Evolutionary conservation across 2,888 invertebrate species (phyloP), one percentile per base, ranked within the genome.

Genomic region (Yponomeuta malinellus): DNA sequence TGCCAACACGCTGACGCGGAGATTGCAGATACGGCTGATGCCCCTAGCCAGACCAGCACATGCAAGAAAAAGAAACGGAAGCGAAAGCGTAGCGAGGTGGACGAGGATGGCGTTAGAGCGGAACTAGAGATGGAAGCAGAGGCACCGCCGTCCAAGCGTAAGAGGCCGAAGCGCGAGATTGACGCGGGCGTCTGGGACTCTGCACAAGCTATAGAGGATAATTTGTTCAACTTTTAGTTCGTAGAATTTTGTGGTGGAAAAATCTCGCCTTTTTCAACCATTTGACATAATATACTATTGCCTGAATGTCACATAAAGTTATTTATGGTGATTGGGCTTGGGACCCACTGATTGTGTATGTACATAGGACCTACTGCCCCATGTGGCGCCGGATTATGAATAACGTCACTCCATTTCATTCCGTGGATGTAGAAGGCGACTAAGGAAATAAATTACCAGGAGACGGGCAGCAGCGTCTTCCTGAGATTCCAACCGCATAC

Each of bases 201-300:
- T 0, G 89, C 87, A 73, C 81, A 84, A 75, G 87, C 87, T 37
- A 90, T 90, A 74, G 87, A 88, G 76, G 81, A 88, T 77, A 90
- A 83, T 75, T 83, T 90, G 69, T 90, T 90, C 78, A 86, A 83
- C 75, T 89, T 85, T 80, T 89, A 78, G 80, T 59, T 59, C 10
- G 15, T 59, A 59, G 9, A 5, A 37, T 37, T 37, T 37, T 37
- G 5, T 37, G 5, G 37, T 5, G 37, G 37, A 37, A 37, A 2
- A 5, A 4, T 37, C 37, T 37, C 37, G 37, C 37, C 5, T 4
- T 2, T 37, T 37, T 4, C 33, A 33, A 33, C 33, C 33, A 33
- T 33, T 5, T 33, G 33, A 33, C 33, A 33, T 33, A 33, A 33
- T 33, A 33, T 33, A 33, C 2, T 33, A 43, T 43, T 6, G 43